Evolutionary conservation across 2,113 vertebrate species (phyloP), one percentile per base, ranked within the genome.

Genomic region (Pollachius pollachius): DNA sequence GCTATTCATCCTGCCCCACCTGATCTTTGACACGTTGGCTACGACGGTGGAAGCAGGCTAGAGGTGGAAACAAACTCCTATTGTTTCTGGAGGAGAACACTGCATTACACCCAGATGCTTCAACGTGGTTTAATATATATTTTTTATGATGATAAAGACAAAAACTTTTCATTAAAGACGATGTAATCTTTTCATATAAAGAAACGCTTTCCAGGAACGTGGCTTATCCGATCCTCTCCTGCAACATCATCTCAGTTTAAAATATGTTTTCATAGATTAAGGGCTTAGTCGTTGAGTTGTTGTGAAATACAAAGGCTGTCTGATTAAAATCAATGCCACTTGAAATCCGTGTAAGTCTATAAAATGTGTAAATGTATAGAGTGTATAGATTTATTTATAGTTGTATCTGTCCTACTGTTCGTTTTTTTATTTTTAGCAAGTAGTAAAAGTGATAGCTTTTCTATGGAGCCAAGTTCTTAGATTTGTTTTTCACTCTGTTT

Each of bases 201-300:
- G 21, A 62, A 62, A 71, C 70, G 77, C 70, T 84, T 89, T 87
- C 86, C 86, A 87, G 86, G 84, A 80, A 74, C 80, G 80, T 85
- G 80, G 81, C 84, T 83, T 84, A 83, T 81, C 83, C 41, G 8
- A 48, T 48, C 12, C 2, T 11, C 41, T 82, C 80, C 15, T 75
- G 78, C 64, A 66, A 54, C 41, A 58, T 25, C 17, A 19, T 27
- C 7, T 34, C 78, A 80, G 85, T 90, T 88, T 87, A 87, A 89
- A 90, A 90, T 81, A 48, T 84, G 82, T 88, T 85, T 78, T 86
- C 74, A 77, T 69, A 86, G 87, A 90, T 89, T 86, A 88, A 87
- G 86, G 76, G 84, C 87, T 90, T 89, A 84, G 67, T 78, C 80
- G 80, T 85, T 87, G 54, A 57, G 15, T 57, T 84, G 73, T 80